Evolutionary conservation across 1,140 invertebrate species (phyloP).

Genomic region (Scaptomyza montana): DNA sequence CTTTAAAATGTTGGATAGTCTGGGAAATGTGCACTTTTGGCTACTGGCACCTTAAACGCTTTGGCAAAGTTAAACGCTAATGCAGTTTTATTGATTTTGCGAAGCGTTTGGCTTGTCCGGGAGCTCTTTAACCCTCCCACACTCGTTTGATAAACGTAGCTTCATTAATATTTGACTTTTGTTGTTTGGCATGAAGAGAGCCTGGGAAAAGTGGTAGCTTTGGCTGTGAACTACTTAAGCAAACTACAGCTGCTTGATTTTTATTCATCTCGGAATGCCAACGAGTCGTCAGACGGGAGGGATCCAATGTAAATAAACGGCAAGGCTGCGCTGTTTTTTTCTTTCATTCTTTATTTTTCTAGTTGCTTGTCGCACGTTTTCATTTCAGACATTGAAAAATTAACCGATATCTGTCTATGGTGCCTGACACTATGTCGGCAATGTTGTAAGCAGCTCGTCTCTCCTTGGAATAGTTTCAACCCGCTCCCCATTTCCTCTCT

Average conservation of each 20-base stretch:
- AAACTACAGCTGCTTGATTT: slow-evolving; percentile 55
- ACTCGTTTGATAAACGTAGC: slow-evolving; percentile 51
- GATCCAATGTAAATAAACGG: slow-evolving; percentile 49
- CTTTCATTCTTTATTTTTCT: slow-evolving; percentile 20
- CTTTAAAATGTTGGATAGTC: slow-evolving; percentile 32
- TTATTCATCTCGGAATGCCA: slow-evolving; percentile 42
- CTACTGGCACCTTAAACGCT: slow-evolving; percentile 23
- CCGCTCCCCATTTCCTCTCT: not conserved
- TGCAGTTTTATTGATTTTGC: slow-evolving; percentile 63
- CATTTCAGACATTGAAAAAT: slow-evolving; percentile 77
- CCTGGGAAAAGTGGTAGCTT: too few species aligned
- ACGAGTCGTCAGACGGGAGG: slow-evolving; percentile 29
- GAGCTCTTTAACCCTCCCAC: slow-evolving; percentile 2
- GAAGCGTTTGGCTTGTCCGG: not conserved
- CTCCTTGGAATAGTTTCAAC: slow-evolving; percentile 7
- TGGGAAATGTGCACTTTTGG: slow-evolving; percentile 26
- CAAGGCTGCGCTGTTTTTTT: slow-evolving; percentile 18
- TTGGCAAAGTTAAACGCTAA: slow-evolving; percentile 11
- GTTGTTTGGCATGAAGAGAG: not conserved
- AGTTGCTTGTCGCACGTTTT: slow-evolving; percentile 62
- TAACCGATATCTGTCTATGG: slow-evolving; percentile 76
- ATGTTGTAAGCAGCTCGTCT: slow-evolving; percentile 22
- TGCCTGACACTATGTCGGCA: slow-evolving; percentile 51
- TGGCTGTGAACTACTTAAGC: slow-evolving; percentile 43
- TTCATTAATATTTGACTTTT: slow-evolving; percentile 65